Evolutionary conservation across 2,797 vertebrate species (phyloP).

Genomic region (Sus cebifrons): DNA sequence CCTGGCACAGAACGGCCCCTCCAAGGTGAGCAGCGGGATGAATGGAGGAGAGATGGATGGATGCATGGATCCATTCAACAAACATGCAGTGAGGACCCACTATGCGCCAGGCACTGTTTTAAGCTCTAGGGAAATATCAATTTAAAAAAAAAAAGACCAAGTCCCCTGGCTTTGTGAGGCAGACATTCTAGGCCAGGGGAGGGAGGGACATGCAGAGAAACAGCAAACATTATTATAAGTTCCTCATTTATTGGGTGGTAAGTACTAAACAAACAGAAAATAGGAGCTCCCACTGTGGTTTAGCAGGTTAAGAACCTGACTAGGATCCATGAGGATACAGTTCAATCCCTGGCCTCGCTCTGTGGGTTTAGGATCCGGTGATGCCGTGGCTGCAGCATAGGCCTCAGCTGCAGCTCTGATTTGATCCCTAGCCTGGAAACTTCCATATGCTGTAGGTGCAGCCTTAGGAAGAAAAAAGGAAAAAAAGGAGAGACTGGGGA

Average conservation of each 20-base stretch:
- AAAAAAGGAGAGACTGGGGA: too few species aligned
- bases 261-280: background rate
- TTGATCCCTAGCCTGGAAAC: too few species aligned
- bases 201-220: background rate
- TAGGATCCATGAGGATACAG: too few species aligned
- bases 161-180: too few species aligned
- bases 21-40: fast-evolving
- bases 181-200: background rate
- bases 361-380: too few species aligned
- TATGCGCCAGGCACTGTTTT: background rate
- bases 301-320: too few species aligned
- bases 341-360: too few species aligned
- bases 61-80: background rate
- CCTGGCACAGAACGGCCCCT: background rate
- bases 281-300: too few species aligned
- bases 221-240: background rate
- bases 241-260: background rate
- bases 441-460: too few species aligned
- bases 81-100: background rate
- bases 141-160: background rate
- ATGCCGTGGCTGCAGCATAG: too few species aligned
- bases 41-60: background rate
- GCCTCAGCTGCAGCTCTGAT: too few species aligned
- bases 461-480: too few species aligned
- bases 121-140: background rate